A percentile compares a stretch with the other conserved stretches of the same genome.
Conservation (phyloP, 2,888 invertebrate genomes). For the Ryuthela nishihirai region DNA sequence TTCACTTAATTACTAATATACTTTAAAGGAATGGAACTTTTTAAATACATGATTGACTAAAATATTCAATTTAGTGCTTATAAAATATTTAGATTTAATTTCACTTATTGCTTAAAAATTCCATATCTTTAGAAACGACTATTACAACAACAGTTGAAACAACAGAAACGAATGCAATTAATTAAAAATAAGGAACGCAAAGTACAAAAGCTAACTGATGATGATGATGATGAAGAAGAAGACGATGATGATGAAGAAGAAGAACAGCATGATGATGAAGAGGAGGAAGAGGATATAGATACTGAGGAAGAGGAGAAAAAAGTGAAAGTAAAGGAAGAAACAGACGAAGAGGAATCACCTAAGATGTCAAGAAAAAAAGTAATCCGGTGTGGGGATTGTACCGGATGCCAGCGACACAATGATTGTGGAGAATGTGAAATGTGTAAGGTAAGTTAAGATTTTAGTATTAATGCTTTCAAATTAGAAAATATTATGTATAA, state of each 20-base stretch:
- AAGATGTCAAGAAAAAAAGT: background rate
- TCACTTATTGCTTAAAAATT: background rate
- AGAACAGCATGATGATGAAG: too few relatives aligned
- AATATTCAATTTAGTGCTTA: too few relatives aligned
- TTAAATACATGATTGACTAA: too few relatives aligned
- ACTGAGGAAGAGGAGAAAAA: background rate
- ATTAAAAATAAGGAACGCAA: slow-evolving; percentile 4
- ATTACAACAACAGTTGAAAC: slow-evolving; percentile 13
- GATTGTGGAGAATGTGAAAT: slow-evolving; percentile 30
- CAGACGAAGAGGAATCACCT: background rate
- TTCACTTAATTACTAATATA: too few relatives aligned
- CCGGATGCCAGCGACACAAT: slow-evolving; percentile 14
- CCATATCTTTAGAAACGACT: slow-evolving; percentile 14
- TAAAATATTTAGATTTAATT: background rate
- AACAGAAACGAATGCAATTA: background rate
- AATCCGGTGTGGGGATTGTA: slow-evolving; percentile 11
- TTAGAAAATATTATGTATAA: too few relatives aligned
- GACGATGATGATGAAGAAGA: too few relatives aligned
- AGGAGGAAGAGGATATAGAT: background rate
- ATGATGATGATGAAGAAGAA: too few relatives aligned
- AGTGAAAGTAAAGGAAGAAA: background rate
- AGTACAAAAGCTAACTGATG: too few relatives aligned
- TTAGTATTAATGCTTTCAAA: too few relatives aligned
- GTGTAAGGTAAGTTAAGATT: slow-evolving; percentile 10
- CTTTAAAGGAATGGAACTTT: too few relatives aligned